phyloP scores from a whole-genome alignment of 2,113 vertebrate species.

The Petromus typicus region DNA sequence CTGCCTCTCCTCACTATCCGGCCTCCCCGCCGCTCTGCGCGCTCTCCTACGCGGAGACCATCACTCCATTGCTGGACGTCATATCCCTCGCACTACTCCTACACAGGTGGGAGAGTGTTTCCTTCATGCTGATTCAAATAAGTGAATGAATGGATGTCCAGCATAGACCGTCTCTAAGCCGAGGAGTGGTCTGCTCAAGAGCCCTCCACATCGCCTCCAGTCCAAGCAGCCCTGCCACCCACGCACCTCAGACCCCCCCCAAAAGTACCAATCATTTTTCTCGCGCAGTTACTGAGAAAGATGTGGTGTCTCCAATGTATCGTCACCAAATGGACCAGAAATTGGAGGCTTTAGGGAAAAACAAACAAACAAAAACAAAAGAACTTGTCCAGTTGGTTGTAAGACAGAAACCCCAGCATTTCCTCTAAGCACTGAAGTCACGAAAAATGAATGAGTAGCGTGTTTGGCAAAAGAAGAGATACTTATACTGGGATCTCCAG shows the following conservation, averaged over 20 bases:
- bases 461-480: slow-evolving; percentile 62
- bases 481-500: slow-evolving; percentile 58
- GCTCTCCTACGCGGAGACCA: neutral
- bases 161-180: neutral
- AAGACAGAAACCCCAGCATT: neutral
- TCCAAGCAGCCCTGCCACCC: neutral
- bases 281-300: slow-evolving; percentile 4
- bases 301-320: neutral
- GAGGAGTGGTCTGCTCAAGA: neutral
- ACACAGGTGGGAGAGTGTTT: neutral
- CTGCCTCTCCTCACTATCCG: neutral
- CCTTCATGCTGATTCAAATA: neutral
- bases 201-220: neutral
- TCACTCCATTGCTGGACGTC: neutral
- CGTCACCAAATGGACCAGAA: slow-evolving; percentile 53
- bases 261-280: neutral
- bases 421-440: slow-evolving; percentile 59
- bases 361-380: no score
- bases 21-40: neutral
- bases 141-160: neutral
- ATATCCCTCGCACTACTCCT: neutral
- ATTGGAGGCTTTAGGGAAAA: slow-evolving; percentile 13
- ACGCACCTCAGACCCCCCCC: no score
- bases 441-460: slow-evolving; percentile 29
- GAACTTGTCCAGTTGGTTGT: neutral